Percentiles rank a stretch among this genome's conserved stretches.
phyloP scores from a whole-genome alignment of 2,113 vertebrate species.

The Cromileptes altivelis region DNA sequence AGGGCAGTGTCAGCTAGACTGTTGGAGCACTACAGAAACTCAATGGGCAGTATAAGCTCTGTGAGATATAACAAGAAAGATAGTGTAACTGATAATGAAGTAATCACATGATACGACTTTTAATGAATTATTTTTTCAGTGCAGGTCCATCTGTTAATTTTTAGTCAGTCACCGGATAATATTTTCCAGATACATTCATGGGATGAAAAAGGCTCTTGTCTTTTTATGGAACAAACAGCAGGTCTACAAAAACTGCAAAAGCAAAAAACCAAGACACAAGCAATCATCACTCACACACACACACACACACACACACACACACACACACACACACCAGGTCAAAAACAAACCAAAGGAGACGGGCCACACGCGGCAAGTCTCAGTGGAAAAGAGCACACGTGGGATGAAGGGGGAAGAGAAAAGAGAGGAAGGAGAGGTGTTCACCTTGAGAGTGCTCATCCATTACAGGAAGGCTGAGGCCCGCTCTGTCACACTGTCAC shows the following conservation, averaged over 20 bases:
- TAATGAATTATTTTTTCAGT: neutral
- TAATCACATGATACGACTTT: neutral
- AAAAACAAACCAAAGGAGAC: constrained; percentile 68
- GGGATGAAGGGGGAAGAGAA: constrained; percentile 63
- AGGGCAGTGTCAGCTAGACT: constrained; percentile 60
- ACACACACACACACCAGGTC: constrained; percentile 60
- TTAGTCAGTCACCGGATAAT: neutral
- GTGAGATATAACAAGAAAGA: constrained; percentile 20
- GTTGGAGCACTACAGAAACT: constrained; percentile 39
- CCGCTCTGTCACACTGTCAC: constrained; percentile 87
- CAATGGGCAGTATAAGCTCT: constrained; percentile 53
- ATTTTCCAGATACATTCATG: neutral
- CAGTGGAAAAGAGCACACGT: constrained; percentile 63
- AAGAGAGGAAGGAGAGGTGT: constrained; percentile 69
- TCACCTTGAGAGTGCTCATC: constrained; percentile 88
- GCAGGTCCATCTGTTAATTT: neutral
- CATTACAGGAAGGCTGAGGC: constrained; percentile 84
- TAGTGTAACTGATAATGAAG: constrained; percentile 35
- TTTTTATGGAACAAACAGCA: neutral
- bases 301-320: constrained; percentile 47
- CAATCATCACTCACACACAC: constrained; percentile 49
- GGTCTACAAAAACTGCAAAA: neutral
- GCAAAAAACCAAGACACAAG: constrained; percentile 9
- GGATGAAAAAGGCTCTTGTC: neutral
- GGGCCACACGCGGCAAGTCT: constrained; percentile 54